These are phyloP conservation scores for Cyprinodon diabolis DNA, from an alignment of 2,797 vertebrate species.

Conservation along the genomic window DNA sequence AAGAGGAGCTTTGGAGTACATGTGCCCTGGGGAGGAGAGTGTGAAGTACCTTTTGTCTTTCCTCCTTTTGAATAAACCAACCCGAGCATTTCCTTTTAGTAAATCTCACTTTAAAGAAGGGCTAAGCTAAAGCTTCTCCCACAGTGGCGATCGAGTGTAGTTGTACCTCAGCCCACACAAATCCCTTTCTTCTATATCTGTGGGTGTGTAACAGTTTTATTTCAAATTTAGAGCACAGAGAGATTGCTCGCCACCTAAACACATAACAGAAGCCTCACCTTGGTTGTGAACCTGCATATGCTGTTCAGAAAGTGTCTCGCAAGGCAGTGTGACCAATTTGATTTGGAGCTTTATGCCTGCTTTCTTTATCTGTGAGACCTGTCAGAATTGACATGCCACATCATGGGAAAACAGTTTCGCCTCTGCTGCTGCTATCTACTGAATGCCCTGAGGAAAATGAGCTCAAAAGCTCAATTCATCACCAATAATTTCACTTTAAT, in stretches of 20 bases:
- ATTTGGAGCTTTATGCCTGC: constrained; percentile 68
- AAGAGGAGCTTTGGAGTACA: constrained; percentile 68
- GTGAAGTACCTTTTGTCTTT: constrained; percentile 77
- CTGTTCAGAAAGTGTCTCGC: constrained; percentile 64
- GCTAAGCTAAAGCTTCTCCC: constrained; percentile 70
- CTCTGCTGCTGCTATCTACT: constrained; percentile 10
- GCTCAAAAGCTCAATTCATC: constrained; percentile 52
- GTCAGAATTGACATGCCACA: constrained; percentile 61
- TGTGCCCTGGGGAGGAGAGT: constrained; percentile 69
- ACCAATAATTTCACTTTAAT: constrained; percentile 46
- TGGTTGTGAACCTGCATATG: constrained; percentile 70
- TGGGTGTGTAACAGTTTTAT: constrained; percentile 68
- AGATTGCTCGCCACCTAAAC: constrained; percentile 51
- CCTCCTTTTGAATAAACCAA: constrained; percentile 72
- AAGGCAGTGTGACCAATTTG: constrained; percentile 71
- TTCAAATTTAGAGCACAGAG: constrained; percentile 61
- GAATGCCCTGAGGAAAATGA: constrained; percentile 46
- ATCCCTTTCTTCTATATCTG: constrained; percentile 68
- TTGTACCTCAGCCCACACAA: constrained; percentile 73
- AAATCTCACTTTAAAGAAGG: constrained; percentile 74
- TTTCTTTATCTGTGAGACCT: constrained; percentile 60
- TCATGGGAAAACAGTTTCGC: constrained; percentile 35
- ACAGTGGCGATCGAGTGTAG: constrained; percentile 62
- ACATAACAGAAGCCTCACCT: constrained; percentile 56
- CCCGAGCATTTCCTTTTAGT: constrained; percentile 71